Conservation (phyloP, 2,797 vertebrate species). For the Ctenosaura bakeri region DNA sequence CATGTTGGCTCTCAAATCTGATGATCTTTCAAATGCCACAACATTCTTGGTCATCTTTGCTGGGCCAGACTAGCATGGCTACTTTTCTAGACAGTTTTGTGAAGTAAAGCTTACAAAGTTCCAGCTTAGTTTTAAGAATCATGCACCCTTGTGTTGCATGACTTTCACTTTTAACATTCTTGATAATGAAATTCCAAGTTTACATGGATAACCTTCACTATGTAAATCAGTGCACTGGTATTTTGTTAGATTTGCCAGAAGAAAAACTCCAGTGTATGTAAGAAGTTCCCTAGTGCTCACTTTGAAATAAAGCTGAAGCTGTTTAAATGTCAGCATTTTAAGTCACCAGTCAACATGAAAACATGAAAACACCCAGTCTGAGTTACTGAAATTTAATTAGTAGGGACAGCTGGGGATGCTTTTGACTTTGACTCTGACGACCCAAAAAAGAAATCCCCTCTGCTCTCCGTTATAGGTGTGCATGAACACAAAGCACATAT, state of each 20-base stretch:
- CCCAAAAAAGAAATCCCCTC: slow-evolving; percentile 24
- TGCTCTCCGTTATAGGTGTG: neutral
- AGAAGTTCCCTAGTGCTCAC: slow-evolving; percentile 68
- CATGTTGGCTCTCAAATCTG: neutral
- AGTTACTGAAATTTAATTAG: slow-evolving; percentile 70
- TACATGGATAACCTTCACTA: slow-evolving; percentile 70
- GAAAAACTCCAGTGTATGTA: slow-evolving; percentile 65
- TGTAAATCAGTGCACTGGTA: slow-evolving; percentile 65
- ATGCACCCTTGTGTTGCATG: slow-evolving; percentile 45
- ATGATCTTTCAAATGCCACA: neutral
- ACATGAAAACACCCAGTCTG: slow-evolving; percentile 59
- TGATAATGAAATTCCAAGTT: slow-evolving; percentile 64
- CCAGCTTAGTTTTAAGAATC: slow-evolving; percentile 7
- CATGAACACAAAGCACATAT: neutral
- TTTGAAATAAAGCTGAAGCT: slow-evolving; percentile 68
- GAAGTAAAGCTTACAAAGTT: neutral
- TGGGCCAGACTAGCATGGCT: neutral
- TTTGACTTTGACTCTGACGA: slow-evolving; percentile 65
- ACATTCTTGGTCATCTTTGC: neutral
- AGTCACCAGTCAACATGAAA: slow-evolving; percentile 72
- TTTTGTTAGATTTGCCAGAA: slow-evolving; percentile 70
- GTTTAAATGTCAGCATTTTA: slow-evolving; percentile 71
- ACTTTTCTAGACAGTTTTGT: neutral
- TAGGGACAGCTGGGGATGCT: slow-evolving; percentile 65
- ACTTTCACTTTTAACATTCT: slow-evolving; percentile 57